Base-by-base conservation (phyloP, 2,888 invertebrate species). In the Lepidochrysops patricia region DNA sequence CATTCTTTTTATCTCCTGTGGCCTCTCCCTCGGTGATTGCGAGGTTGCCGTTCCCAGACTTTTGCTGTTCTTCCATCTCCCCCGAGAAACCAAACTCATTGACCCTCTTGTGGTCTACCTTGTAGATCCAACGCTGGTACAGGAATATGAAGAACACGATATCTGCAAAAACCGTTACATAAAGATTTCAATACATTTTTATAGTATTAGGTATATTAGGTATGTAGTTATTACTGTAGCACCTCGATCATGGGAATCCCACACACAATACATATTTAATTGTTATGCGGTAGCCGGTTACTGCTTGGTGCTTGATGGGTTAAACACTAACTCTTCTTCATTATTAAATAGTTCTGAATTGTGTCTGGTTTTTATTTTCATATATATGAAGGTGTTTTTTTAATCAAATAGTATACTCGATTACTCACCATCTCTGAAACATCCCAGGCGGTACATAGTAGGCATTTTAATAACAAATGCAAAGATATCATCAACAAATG, bases 391-490 rank as follows among this genome's bases (percentile, higher is more conserved):
- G n/a, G n/a, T n/a, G n/a, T n/a, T 7, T 27, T 13, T 52, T 13
- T 52, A 49, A 52, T 29, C 15, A 62, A 19, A 54, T 52, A 25
- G 29, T 15, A 37, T 52, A 49, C 49, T 27, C 23, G 57, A 23
- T 64, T 63, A 82, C 86, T 79, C 77, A 94, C 94, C 97, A 90
- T 99, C 99, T 81, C 99, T 93, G 90, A 99, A 98, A 88, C 99
- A 99, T 43, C 99, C 99, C 72, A 99, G 83, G 69, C 99, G 92
- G 77, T 99, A 99, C 93, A 99, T 95, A 1, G 98, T 99, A 27
- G 99, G 99, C 99, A 99, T 99, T 89, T 98, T 98, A 72, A 99
- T 99, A 65, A 99, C 98, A 91, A 99, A 99, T 62, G 99, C 99
- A 90, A 99, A 99, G 72, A 99, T 97, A 82, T 99, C 99, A 89